phyloP scores from a whole-genome alignment of 2,888 invertebrate genomes.

The Euplagia quadripunctaria region DNA sequence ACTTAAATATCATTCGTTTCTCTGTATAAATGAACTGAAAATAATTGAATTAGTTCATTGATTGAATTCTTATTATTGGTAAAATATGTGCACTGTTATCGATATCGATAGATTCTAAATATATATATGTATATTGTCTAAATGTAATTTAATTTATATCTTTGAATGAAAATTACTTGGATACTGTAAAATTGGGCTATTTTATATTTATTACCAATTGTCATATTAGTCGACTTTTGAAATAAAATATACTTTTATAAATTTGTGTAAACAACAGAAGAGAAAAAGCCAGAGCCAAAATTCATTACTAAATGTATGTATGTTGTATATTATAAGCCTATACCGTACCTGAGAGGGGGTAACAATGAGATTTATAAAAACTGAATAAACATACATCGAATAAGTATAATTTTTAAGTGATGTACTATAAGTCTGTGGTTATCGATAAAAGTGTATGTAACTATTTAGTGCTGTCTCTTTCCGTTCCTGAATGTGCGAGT shows the following conservation, averaged over 20 bases:
- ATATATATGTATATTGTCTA: not conserved
- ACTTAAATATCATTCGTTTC: not conserved
- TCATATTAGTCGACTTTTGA: not conserved
- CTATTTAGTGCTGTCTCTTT: conserved; percentile 29
- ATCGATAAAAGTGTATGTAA: conserved; percentile 31
- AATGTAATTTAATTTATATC: not conserved
- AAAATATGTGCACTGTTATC: conserved; percentile 44
- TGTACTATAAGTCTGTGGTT: conserved; percentile 19
- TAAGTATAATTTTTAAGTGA: conserved; percentile 14
- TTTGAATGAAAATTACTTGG: not conserved
- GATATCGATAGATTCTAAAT: conserved; percentile 37
- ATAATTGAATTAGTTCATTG: conserved; percentile 32
- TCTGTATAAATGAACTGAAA: conserved; percentile 20
- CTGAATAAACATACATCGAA: conserved; percentile 4
- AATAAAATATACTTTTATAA: not conserved
- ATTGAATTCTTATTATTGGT: conserved; percentile 28
- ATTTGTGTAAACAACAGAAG: not conserved
- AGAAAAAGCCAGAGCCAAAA: not conserved
- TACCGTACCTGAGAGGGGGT: conserved; percentile 1
- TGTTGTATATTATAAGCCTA: conserved; percentile 4
- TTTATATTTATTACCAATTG: conserved; percentile 1
- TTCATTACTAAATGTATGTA: not conserved
- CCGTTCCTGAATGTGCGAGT: conserved; percentile 35
- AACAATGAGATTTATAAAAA: conserved; percentile 8
- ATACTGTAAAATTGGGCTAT: not conserved